phyloP scores from a whole-genome alignment of 2,888 invertebrate genomes.

The Heliconius cydno region DNA sequence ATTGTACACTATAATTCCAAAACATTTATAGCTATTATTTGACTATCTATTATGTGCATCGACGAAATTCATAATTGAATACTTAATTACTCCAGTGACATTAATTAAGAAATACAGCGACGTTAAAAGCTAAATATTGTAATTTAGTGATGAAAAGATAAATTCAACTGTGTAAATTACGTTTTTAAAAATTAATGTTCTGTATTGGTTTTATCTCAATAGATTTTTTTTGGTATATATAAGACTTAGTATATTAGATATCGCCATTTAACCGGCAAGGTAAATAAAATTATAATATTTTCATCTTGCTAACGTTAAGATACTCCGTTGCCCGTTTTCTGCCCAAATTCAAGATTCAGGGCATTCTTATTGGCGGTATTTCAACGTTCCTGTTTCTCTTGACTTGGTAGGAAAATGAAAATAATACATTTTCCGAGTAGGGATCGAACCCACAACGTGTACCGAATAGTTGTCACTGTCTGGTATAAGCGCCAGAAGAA shows the following conservation, averaged over 20 bases:
- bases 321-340: background rate
- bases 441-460: background rate
- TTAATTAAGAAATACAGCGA: constrained; percentile 34
- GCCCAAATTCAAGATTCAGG: background rate
- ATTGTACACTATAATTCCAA: constrained; percentile 56
- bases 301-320: background rate
- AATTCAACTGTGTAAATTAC: background rate
- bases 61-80: constrained; percentile 28
- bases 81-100: constrained; percentile 25
- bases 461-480: background rate
- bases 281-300: no score
- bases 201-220: background rate
- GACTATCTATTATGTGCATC: constrained; percentile 37
- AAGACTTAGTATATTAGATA: no score
- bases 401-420: background rate
- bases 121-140: constrained; percentile 1
- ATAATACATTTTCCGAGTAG: background rate
- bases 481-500: background rate
- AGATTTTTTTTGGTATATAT: no score
- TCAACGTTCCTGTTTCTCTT: background rate
- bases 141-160: background rate
- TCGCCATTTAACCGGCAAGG: no score
- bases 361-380: background rate
- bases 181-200: background rate
- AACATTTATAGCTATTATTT: constrained; percentile 49